Base-by-base conservation (phyloP, 1,140 invertebrate species). In the Drosophila oshimai region DNA sequence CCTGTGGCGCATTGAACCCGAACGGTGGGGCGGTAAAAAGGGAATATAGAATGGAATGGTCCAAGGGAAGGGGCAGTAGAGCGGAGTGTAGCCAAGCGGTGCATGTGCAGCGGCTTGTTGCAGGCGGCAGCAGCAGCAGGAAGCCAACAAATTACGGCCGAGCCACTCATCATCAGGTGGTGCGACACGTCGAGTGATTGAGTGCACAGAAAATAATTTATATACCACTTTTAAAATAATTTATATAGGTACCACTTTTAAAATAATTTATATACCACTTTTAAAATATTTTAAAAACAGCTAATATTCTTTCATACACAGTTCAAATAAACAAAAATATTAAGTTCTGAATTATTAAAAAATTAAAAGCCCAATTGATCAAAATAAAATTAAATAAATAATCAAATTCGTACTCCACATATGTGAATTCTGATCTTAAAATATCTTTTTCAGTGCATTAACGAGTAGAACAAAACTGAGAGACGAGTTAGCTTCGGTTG, bases 61-160 rank as follows among this genome's bases (percentile, higher is more conserved):
- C n/a, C 22, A 17, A 13, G 22, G 13, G 49, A 13, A 24, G 28
- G 41, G 47, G 45, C 41, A 42, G 47, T 34, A 24, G 39, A 31
- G 18, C 24, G 13, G 18, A 49, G 72, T 80, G 65, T 61, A 72
- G 68, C 80, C 72, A 84, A 75, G 80, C 81, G 81, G 72, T 78
- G 81, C 78, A 86, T 86, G 80, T 86, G 80, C 80, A 86, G 61
- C 80, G 75, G 80, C 80, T 87, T 86, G 80, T 87, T 86, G 80
- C 80, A 87, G 81, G 74, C 81, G 81, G 42, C 15, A 15, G 29
- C 51, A 9, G 22, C 22, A 45, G 64, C 51, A 57, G 62, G 77
- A 68, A 67, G 67, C 79, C 75, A 84, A 86, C 80, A 86, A 86
- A 87, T 86, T 86, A 80, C 73, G 46, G 49, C 39, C 69, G 46